Evolutionary conservation across 2,797 vertebrate species (phyloP).

Genomic region (Takifugu rubripes): DNA sequence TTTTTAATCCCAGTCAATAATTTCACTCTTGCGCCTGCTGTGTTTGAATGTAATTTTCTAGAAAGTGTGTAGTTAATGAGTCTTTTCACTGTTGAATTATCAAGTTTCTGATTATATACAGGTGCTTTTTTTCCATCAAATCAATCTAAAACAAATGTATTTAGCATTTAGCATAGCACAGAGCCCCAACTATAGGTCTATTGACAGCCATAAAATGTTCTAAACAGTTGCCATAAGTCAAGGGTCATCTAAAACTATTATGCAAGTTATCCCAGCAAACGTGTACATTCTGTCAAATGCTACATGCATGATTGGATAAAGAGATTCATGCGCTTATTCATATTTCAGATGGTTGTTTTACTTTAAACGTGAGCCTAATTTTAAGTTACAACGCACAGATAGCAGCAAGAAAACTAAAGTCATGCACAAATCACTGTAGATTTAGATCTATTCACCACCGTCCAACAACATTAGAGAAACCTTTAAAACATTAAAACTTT

Average conservation of each 20-base stretch:
- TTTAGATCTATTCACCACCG: not conserved
- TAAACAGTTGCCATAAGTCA: slow-evolving; percentile 26
- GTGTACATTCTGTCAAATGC: slow-evolving; percentile 19
- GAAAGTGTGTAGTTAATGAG: no score
- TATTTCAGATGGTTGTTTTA: slow-evolving; percentile 39
- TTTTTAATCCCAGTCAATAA: not conserved
- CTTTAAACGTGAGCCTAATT: slow-evolving; percentile 41
- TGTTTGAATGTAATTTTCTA: no score
- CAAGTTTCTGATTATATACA: no score
- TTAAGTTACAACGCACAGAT: slow-evolving; percentile 54
- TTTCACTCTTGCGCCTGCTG: no score
- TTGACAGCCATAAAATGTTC: slow-evolving; percentile 12
- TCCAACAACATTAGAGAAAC: no score
- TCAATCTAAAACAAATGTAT: no score
- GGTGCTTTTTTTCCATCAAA: no score
- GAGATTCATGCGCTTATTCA: slow-evolving; percentile 27
- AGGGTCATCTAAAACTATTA: slow-evolving; percentile 47
- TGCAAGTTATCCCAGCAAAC: slow-evolving; percentile 27
- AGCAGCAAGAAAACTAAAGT: slow-evolving; percentile 38
- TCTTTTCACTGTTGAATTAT: no score
- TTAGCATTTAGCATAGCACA: no score
- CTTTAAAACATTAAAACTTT: no score
- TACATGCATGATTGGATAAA: slow-evolving; percentile 10
- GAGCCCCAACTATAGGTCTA: slow-evolving; percentile 7
- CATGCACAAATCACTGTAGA: slow-evolving; percentile 20